These are phyloP conservation scores for Campopleginae sp. DNA, from an alignment of 2,888 invertebrate genomes.

Conservation along the genomic window DNA sequence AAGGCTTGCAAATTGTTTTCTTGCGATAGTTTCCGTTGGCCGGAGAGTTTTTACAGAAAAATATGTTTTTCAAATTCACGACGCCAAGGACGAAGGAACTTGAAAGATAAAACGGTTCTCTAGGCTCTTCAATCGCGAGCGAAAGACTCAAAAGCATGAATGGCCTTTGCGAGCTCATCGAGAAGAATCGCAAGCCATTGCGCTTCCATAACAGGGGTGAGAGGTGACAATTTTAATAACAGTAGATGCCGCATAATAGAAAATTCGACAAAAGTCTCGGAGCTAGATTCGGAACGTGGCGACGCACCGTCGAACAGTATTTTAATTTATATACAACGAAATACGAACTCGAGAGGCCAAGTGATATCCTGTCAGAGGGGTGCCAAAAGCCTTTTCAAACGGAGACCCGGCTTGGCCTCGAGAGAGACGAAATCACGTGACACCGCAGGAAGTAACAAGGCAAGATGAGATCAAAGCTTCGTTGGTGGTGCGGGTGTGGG, in stretches of 20 bases:
- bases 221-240: background rate
- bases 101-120: background rate
- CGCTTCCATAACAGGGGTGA: background rate
- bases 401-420: background rate
- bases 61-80: background rate
- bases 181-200: background rate
- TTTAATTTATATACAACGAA: background rate
- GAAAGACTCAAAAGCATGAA: background rate
- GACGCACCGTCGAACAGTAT: background rate
- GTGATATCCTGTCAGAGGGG: background rate
- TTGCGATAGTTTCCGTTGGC: background rate
- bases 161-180: background rate
- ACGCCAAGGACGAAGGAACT: background rate
- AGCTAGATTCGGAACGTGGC: background rate
- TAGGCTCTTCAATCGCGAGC: background rate
- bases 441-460: background rate
- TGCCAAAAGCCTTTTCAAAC: background rate
- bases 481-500: background rate
- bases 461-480: conserved; percentile 9
- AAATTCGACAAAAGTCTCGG: background rate
- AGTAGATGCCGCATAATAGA: background rate
- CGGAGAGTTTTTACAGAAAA: background rate
- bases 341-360: background rate
- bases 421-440: background rate
- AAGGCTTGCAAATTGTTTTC: background rate